These are phyloP conservation scores for Epinephelus coioides DNA, from an alignment of 2,797 vertebrate species.

Conservation along the genomic window DNA sequence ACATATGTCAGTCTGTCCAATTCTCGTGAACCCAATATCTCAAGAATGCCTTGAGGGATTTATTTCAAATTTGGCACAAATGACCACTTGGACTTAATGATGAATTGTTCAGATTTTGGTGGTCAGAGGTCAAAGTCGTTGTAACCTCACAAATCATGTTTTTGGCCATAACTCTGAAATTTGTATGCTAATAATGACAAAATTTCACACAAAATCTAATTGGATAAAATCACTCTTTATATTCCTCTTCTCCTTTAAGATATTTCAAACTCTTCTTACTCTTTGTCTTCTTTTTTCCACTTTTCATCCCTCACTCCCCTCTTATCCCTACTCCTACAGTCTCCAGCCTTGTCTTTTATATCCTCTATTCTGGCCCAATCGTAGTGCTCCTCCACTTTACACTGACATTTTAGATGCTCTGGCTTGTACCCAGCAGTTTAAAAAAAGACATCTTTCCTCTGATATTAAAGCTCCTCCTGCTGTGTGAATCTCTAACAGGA, in stretches of 20 bases:
- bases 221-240: neutral
- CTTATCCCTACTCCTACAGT: neutral
- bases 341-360: neutral
- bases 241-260: neutral
- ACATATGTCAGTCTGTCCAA: no score
- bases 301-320: neutral
- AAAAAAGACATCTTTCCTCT: neutral
- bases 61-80: no score
- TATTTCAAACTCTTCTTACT: neutral
- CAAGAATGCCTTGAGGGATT: no score
- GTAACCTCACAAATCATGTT: no score
- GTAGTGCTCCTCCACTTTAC: slow-evolving; percentile 14
- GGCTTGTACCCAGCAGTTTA: slow-evolving; percentile 18
- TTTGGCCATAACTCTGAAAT: no score
- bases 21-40: no score
- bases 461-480: slow-evolving; percentile 18
- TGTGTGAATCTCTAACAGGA: slow-evolving; percentile 2
- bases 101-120: no score
- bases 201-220: no score
- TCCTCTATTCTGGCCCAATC: neutral
- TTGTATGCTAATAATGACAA: no score
- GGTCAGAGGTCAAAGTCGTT: no score
- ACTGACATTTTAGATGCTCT: slow-evolving; percentile 25
- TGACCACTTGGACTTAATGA: no score
- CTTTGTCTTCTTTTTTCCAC: neutral